Base-by-base conservation (phyloP, 2,888 invertebrate genomes). In the Agrotis puta region DNA sequence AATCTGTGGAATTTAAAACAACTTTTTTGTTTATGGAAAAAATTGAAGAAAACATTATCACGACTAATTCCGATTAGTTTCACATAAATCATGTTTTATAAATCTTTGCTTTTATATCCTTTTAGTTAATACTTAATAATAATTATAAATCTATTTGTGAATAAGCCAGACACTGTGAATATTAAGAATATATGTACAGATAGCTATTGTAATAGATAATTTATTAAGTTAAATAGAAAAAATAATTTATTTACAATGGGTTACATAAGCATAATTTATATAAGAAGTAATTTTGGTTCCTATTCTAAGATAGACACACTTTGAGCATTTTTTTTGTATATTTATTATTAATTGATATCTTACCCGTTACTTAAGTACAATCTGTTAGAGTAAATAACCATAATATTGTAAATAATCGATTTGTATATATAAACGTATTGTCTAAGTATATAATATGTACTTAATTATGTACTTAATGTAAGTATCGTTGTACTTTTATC, bases 261-360 rank as follows among this genome's bases (percentile, higher is more conserved):
- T 88, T 88, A 88, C 66, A 72, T 77, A 80, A 82, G 76, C 70
- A 83, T 86, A 85, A 84, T 85, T 87, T 88, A 88, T 82, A 86
- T 85, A 81, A 88, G 86, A 91, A 39, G 88, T 90, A 88, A 91
- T 93, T 95, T 96, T 95, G 95, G 95, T 96, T 96, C 95, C 95
- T 96, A 96, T 94, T 89, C 90, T 95, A 94, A 94, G 94, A 92
- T 94, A 94, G 90, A 91, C 85, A 88, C 90, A 89, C 85, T 87
- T 86, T 88, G 86, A 81, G 91, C 89, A 91, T 94, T 90, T 72
- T 88, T 92, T 92, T 89, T 91, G 90, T 94, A 92, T 94, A 94
- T 94, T 93, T 92, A 93, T 93, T 92, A 87, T 85, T 85, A 87
- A 88, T 88, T 81, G 85, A 84, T 86, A 77, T 73, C 83, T 88